Conservation (phyloP, 1,140 invertebrate species). For the Rhyacophila brunnea region DNA sequence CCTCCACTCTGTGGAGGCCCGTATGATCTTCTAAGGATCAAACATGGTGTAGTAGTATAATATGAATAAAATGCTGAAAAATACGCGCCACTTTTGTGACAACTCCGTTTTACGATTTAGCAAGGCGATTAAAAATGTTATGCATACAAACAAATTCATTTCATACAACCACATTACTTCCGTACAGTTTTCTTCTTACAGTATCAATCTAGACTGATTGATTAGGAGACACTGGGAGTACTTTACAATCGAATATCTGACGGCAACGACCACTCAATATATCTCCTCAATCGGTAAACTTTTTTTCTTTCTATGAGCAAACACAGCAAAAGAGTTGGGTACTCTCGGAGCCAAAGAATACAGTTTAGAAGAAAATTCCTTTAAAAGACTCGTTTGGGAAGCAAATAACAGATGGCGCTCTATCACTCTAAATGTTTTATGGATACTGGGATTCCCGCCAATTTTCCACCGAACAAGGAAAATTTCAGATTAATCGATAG, state of each 20-base stretch:
- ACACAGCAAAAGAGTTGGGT: background rate
- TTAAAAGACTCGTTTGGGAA: constrained; percentile 20
- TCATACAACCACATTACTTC: too few relatives aligned
- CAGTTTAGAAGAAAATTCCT: constrained; percentile 21
- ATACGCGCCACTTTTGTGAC: too few relatives aligned
- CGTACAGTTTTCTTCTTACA: background rate
- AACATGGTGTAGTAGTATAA: too few relatives aligned
- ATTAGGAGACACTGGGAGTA: background rate
- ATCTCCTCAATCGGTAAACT: background rate
- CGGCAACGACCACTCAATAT: background rate
- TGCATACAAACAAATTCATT: too few relatives aligned
- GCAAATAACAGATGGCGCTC: constrained; percentile 30
- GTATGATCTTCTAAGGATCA: too few relatives aligned
- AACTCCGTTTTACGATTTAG: too few relatives aligned
- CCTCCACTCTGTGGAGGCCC: too few relatives aligned
- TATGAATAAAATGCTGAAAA: too few relatives aligned
- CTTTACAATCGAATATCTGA: background rate
- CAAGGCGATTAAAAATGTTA: too few relatives aligned
- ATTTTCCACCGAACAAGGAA: too few relatives aligned
- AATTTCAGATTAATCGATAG: too few relatives aligned
- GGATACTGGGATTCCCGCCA: constrained; percentile 7
- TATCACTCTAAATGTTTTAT: constrained; percentile 15
- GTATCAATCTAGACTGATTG: background rate
- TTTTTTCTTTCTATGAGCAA: background rate
- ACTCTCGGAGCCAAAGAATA: constrained; percentile 4